A percentile compares a stretch with the other conserved stretches of the same genome.
Conservation (phyloP, 2,797 vertebrate genomes). For the Pangasius krempfi region DNA sequence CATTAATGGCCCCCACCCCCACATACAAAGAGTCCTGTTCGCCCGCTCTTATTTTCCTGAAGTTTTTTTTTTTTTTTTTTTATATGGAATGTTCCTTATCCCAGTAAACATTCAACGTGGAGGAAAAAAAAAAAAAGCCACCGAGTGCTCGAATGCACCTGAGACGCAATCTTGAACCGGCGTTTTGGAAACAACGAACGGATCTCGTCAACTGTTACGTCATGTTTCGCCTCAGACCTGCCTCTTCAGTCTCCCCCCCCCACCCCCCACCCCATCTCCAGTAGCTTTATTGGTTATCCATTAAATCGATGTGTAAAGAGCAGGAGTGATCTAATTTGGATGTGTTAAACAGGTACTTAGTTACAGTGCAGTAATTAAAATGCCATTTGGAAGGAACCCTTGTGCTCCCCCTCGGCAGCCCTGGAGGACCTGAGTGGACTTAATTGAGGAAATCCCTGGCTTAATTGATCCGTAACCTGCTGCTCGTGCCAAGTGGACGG, state of each 20-base stretch:
- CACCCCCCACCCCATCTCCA: conserved; percentile 38
- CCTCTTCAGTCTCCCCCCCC: conserved; percentile 10
- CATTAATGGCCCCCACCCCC: conserved; percentile 52
- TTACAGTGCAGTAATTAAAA: conserved; percentile 61
- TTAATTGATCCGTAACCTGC: conserved; percentile 62
- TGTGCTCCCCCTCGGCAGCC: conserved; percentile 43
- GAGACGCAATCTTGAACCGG: not conserved
- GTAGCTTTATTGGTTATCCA: conserved; percentile 57
- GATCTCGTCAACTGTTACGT: not conserved
- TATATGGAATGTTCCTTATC: conserved; percentile 55
- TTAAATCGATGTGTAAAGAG: conserved; percentile 67
- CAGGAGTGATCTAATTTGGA: conserved; percentile 64
- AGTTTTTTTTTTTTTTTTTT: conserved; percentile 27
- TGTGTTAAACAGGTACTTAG: conserved; percentile 62
- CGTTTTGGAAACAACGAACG: not conserved
- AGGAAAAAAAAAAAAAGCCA: not conserved
- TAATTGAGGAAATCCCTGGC: conserved; percentile 60
- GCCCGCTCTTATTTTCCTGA: conserved; percentile 36
- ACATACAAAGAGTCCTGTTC: conserved; percentile 38
- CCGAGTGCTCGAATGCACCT: not conserved
- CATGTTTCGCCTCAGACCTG: conserved; percentile 35
- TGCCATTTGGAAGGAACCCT: conserved; percentile 57
- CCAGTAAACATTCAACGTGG: conserved; percentile 38
- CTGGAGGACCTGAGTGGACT: conserved; percentile 53
- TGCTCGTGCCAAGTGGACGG: conserved; percentile 47